Percentiles rank a stretch among this genome's conserved stretches.
Evolutionary conservation across 2,888 invertebrate genomes (phyloP).

Genomic region (Drosophila engyochracea): DNA sequence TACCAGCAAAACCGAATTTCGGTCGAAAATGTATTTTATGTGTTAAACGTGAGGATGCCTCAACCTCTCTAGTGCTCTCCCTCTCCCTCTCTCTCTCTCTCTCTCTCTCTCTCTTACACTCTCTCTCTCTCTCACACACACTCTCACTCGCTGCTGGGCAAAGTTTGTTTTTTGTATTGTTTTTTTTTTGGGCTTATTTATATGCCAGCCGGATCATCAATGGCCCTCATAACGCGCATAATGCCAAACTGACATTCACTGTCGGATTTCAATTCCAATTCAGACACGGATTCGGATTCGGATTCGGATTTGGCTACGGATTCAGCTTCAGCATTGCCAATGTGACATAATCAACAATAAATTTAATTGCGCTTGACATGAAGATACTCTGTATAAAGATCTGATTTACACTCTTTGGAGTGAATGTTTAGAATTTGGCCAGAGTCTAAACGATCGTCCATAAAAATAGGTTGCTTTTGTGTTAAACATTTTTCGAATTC

Average conservation of each 20-base stretch:
- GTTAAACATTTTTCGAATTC: background rate
- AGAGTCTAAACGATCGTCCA: background rate
- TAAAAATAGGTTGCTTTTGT: background rate
- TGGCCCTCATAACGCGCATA: slow-evolving; percentile 73
- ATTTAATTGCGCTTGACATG: background rate
- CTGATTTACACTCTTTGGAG: too few species aligned
- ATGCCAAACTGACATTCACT: slow-evolving; percentile 63
- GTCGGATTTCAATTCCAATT: slow-evolving; percentile 34
- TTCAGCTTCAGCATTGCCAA: slow-evolving; percentile 25
- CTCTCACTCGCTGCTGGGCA: slow-evolving; percentile 14
- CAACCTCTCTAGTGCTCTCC: slow-evolving; percentile 15
- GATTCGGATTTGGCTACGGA: slow-evolving; percentile 17
- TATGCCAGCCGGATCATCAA: slow-evolving; percentile 77
- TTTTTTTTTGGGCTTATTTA: slow-evolving; percentile 60
- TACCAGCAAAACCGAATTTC: slow-evolving; percentile 69
- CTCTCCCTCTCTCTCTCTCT: background rate
- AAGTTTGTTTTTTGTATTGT: slow-evolving; percentile 6
- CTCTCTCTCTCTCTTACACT: too few species aligned
- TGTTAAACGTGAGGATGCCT: slow-evolving; percentile 84
- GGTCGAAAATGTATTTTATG: slow-evolving; percentile 83
- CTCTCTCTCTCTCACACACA: slow-evolving; percentile 1
- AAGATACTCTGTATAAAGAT: slow-evolving; percentile 5
- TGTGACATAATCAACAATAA: slow-evolving; percentile 65
- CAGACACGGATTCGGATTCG: slow-evolving; percentile 23
- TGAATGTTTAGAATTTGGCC: too few species aligned